A percentile compares a stretch with the other conserved stretches of the same genome.
These are phyloP conservation scores for Melipona bicolor DNA, from an alignment of 2,888 invertebrate genomes.

Conservation along the genomic window DNA sequence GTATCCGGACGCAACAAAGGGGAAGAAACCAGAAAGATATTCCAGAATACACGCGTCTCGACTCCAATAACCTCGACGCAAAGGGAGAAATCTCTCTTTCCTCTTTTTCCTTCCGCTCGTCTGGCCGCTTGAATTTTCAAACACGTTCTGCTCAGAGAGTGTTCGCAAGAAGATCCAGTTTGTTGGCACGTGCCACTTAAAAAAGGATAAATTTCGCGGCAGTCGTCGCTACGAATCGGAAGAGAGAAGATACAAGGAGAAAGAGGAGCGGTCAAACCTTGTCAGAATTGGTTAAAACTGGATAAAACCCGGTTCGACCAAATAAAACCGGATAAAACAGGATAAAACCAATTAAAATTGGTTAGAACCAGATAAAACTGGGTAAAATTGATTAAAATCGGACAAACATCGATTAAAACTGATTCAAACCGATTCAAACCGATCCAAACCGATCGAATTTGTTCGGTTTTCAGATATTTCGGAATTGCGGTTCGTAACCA, in stretches of 20 bases:
- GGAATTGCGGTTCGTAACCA: not conserved
- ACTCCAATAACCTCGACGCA: constrained; percentile 17
- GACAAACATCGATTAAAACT: no score
- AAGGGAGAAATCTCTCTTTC: constrained; percentile 2
- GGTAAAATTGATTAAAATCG: no score
- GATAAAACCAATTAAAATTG: no score
- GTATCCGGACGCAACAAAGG: no score
- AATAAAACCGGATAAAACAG: no score
- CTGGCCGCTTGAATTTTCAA: constrained; percentile 47
- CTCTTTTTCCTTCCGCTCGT: not conserved
- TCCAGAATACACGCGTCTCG: not conserved
- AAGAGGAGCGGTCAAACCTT: not conserved
- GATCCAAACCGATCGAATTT: not conserved
- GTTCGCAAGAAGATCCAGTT: constrained; percentile 29
- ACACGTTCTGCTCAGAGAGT: not conserved
- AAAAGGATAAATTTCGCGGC: constrained; percentile 55
- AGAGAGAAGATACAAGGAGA: not conserved
- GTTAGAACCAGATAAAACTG: no score
- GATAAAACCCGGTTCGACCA: no score
- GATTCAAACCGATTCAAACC: not conserved
- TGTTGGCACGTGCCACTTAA: constrained; percentile 64
- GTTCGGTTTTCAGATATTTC: not conserved
- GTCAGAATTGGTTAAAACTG: no score
- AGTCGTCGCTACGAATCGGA: constrained; percentile 48
- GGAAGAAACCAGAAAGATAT: not conserved